Conservation (phyloP, 1,140 invertebrate genomes). For the Drosophila truncata region DNA sequence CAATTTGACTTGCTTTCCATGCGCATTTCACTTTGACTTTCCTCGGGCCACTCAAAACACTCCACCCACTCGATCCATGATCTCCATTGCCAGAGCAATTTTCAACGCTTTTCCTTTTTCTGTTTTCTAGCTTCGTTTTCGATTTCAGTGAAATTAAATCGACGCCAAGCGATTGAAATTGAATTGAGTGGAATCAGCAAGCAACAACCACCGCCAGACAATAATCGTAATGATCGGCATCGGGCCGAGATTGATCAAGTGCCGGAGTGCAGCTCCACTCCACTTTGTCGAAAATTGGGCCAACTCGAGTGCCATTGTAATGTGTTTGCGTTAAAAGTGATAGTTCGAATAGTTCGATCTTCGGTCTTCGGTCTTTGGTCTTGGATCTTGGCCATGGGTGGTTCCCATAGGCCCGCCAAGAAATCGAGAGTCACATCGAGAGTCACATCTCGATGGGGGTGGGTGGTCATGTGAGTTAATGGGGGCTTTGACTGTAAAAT, state of each 20-base stretch:
- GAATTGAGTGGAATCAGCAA: slow-evolving; percentile 63
- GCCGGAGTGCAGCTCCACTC: slow-evolving; percentile 59
- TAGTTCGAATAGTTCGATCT: slow-evolving; percentile 57
- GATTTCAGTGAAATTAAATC: slow-evolving; percentile 66
- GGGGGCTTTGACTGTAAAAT: not conserved
- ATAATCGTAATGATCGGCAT: slow-evolving; percentile 64
- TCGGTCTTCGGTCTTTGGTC: slow-evolving; percentile 4
- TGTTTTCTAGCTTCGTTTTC: slow-evolving; percentile 28
- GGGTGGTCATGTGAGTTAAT: slow-evolving; percentile 25
- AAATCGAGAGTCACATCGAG: slow-evolving; percentile 44
- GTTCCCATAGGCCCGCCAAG: slow-evolving; percentile 43
- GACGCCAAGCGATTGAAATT: slow-evolving; percentile 38
- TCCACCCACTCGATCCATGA: slow-evolving; percentile 61
- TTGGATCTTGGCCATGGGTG: slow-evolving; percentile 58
- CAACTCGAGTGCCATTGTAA: slow-evolving; percentile 69
- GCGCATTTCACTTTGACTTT: slow-evolving; percentile 81
- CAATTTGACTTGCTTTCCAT: slow-evolving; percentile 79
- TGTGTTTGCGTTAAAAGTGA: slow-evolving; percentile 48
- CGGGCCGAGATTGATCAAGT: slow-evolving; percentile 44
- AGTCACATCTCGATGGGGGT: slow-evolving; percentile 23
- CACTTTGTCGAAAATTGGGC: slow-evolving; percentile 67
- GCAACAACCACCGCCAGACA: slow-evolving; percentile 18
- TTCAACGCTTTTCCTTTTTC: slow-evolving; percentile 81
- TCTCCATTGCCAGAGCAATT: slow-evolving; percentile 70
- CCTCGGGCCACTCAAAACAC: slow-evolving; percentile 54